These are phyloP conservation scores for Daphoenositta chrysoptera DNA, from an alignment of 2,113 vertebrate species.

Conservation along the genomic window DNA sequence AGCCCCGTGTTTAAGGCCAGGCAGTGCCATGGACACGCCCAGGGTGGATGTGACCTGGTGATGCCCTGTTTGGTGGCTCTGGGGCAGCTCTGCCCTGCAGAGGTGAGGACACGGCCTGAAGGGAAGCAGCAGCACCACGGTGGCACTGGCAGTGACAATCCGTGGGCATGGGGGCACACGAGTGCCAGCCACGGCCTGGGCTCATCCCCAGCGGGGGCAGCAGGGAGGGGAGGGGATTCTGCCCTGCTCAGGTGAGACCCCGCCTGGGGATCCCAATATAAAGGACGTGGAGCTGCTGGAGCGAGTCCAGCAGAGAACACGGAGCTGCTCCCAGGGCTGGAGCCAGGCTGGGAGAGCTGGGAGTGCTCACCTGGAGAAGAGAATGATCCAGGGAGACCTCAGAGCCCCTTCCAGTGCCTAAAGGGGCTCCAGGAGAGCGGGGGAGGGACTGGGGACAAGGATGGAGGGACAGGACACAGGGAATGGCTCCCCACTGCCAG, in stretches of 20 bases:
- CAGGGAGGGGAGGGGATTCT: not conserved
- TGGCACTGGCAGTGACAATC: rapidly evolving
- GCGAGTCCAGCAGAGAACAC: rapidly evolving
- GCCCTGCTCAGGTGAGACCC: not conserved
- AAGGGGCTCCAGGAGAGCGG: not conserved
- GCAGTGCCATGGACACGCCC: rapidly evolving
- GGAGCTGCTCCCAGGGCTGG: not conserved
- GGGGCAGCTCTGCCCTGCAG: not conserved
- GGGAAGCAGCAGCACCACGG: not conserved
- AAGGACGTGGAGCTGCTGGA: not conserved
- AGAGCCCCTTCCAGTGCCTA: not conserved
- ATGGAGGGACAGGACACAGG: not conserved
- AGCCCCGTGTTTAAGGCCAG: not conserved
- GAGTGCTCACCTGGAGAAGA: not conserved
- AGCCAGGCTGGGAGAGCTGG: not conserved
- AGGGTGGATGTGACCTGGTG: rapidly evolving
- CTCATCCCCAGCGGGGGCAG: not conserved
- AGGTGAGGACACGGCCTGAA: not conserved
- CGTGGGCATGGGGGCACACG: rapidly evolving
- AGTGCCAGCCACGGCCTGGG: not conserved
- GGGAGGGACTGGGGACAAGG: rapidly evolving
- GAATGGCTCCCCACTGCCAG: not conserved
- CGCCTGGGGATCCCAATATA: rapidly evolving
- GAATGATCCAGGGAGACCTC: rapidly evolving
- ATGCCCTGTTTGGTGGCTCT: rapidly evolving